Evolutionary conservation across 2,113 vertebrate species (phyloP).

Genomic region (Noturus placidus): DNA sequence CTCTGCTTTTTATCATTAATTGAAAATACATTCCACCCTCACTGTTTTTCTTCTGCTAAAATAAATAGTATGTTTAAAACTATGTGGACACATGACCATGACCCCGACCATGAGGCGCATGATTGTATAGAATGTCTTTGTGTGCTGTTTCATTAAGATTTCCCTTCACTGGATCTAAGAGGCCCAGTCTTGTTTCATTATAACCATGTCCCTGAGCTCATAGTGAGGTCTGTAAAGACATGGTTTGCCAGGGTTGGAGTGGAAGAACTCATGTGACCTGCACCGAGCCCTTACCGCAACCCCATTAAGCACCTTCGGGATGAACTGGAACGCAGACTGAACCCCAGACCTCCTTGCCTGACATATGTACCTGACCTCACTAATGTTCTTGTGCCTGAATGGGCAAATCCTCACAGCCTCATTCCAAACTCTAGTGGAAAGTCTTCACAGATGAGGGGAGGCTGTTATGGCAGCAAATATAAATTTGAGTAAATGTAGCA

Average conservation of each 20-base stretch:
- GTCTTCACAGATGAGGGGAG: not conserved
- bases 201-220: not conserved
- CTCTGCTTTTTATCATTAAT: not conserved
- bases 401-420: not conserved
- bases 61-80: not conserved
- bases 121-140: not conserved
- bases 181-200: not conserved
- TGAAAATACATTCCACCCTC: not conserved
- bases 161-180: not conserved
- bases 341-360: not conserved
- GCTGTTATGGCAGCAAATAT: too few species aligned
- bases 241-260: not conserved
- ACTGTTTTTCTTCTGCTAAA: not conserved
- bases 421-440: not conserved
- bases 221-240: too few species aligned
- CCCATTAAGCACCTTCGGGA: not conserved
- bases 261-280: not conserved
- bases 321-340: not conserved
- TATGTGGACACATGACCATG: not conserved
- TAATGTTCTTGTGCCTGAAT: not conserved
- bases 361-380: not conserved
- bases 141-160: not conserved
- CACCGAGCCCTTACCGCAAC: not conserved
- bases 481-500: not conserved
- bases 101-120: not conserved